A percentile compares a stretch with the other conserved stretches of the same genome.
phyloP scores from a whole-genome alignment of 92 coral and sea anemone species.

The Porites cylindrica region DNA sequence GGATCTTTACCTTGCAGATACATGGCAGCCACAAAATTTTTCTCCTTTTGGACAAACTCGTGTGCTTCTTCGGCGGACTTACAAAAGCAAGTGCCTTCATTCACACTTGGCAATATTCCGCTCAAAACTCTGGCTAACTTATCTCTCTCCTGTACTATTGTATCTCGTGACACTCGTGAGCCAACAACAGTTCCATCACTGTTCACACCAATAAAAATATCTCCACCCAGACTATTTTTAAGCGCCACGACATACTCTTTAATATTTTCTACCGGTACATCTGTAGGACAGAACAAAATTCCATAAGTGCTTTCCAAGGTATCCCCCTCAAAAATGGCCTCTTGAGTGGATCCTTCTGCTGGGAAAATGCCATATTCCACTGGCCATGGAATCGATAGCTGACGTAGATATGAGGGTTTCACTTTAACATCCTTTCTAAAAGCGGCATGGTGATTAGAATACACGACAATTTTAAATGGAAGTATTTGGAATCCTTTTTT shows the following conservation, averaged over 20 bases:
- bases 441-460: conserved; percentile 71
- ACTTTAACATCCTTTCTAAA: conserved; percentile 53
- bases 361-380: conserved; percentile 55
- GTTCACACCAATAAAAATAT: conserved; percentile 72
- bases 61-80: conserved; percentile 50
- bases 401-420: conserved; percentile 54
- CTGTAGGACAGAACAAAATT: conserved; percentile 56
- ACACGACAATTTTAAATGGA: conserved; percentile 71
- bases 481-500: conserved; percentile 45
- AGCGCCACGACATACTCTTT: conserved; percentile 75
- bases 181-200: conserved; percentile 62
- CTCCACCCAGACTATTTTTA: conserved; percentile 75
- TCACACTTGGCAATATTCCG: conserved; percentile 64
- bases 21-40: conserved; percentile 75
- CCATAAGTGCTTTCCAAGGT: conserved; percentile 42
- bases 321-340: conserved; percentile 57
- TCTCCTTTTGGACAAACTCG: conserved; percentile 42
- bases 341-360: conserved; percentile 54
- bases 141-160: conserved; percentile 67
- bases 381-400: conserved; percentile 74
- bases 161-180: conserved; percentile 23
- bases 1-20: conserved; percentile 38
- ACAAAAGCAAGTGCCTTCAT: conserved; percentile 59
- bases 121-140: conserved; percentile 57
- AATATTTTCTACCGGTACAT: conserved; percentile 27